phyloP scores from a whole-genome alignment of 23 tunicate species.

The Styela clava region DNA sequence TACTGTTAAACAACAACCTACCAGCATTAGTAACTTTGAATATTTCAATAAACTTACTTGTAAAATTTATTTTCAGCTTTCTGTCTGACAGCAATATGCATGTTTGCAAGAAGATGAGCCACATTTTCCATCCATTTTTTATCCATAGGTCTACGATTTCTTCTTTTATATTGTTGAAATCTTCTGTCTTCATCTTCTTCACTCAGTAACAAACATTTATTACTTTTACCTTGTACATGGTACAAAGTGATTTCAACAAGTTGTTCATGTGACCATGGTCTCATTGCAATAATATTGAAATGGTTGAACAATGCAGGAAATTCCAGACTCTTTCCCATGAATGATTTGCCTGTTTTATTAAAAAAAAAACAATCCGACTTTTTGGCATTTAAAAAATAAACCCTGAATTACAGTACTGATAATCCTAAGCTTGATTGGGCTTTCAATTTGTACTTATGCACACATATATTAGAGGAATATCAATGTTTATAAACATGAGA shows the following conservation, averaged over 20 bases:
- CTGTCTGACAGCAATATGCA: slow-evolving; percentile 64
- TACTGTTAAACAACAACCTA: too few species aligned
- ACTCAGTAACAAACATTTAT: slow-evolving; percentile 14
- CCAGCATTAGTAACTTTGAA: too few species aligned
- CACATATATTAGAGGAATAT: too few species aligned
- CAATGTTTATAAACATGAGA: too few species aligned
- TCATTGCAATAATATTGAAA: slow-evolving; percentile 48
- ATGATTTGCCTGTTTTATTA: slow-evolving; percentile 47
- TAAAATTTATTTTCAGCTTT: slow-evolving; percentile 72
- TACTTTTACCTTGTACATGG: slow-evolving; percentile 34
- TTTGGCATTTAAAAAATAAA: too few species aligned
- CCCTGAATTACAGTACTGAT: too few species aligned
- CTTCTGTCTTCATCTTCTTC: slow-evolving; percentile 32
- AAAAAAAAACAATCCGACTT: too few species aligned
- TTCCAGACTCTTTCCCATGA: slow-evolving; percentile 84
- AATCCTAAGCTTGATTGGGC: too few species aligned
- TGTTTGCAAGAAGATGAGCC: slow-evolving; percentile 79
- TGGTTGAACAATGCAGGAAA: slow-evolving; percentile 78
- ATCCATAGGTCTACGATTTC: slow-evolving; percentile 53
- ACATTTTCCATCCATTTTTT: slow-evolving; percentile 63
- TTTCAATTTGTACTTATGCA: too few species aligned
- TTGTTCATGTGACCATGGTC: slow-evolving; percentile 82
- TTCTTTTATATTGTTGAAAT: slow-evolving; percentile 23
- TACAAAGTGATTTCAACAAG: slow-evolving; percentile 77
- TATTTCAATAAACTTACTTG: slow-evolving; percentile 50